Evolutionary conservation across 2,888 invertebrate species (phyloP), one percentile per base, ranked within the genome.

Genomic region (Cephus spinipes): DNA sequence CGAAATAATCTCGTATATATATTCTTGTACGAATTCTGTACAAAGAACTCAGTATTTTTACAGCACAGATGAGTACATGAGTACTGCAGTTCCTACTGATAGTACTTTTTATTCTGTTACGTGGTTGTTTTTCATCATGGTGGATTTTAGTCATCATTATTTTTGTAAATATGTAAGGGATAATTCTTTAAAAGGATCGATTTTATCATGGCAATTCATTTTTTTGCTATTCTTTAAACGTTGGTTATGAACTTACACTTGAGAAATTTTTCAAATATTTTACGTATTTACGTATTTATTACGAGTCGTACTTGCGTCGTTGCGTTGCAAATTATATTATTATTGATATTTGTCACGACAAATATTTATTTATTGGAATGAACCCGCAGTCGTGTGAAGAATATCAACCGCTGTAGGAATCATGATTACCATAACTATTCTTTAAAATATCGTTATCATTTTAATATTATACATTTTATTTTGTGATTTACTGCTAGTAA

Each of bases 1-100:
- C 91, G 30, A 90, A 91, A 85, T 91, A 79, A 82, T 73, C 71
- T 4, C 12, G 71, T 33, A 31, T 71, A 55, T 23, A 55, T 3
- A 55, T 55, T 55, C 23, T 23, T 9, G 55, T 33, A 30, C 11
- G 31, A 33, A 71, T 31, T 71, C 15, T 31, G 31, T 71, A 71
- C 55, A 23, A 55, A 23, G 55, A 55, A 55, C 55, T 55, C 55
- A 55, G 23, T 55, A 55, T 23, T 55, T 23, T 55, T 55, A 23
- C 55, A 55, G 55, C 55, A 23, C 23, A 55, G 23, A 55, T 23
- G 55, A 23, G 23, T 55, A 55, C 55, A 55, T 55, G 55, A 55
- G 55, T 55, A 55, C 23, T 55, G 23, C 23, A 55, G 55, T 55
- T 55, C 55, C 23, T 55, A 55, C 55, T 23, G 55, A 55, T 23